phyloP scores from a whole-genome alignment of 2,888 invertebrate genomes.

The Nematopogon swammerdamellus region DNA sequence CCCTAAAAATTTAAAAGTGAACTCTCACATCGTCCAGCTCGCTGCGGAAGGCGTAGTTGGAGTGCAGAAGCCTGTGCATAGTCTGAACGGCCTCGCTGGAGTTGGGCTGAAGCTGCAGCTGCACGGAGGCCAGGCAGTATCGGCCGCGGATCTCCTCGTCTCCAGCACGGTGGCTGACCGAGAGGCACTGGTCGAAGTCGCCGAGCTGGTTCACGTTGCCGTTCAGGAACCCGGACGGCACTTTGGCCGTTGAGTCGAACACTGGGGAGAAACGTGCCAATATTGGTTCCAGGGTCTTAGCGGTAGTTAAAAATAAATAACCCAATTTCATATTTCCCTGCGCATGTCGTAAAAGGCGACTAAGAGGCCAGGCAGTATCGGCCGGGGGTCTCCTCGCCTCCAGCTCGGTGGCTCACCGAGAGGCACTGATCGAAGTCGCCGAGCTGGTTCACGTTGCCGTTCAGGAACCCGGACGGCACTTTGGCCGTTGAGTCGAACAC shows the following conservation, averaged over 20 bases:
- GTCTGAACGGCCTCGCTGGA: conserved; percentile 5
- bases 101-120: conserved; percentile 14
- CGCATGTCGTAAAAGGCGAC: no score
- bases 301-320: no score
- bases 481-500: conserved; percentile 58
- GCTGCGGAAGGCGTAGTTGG: conserved; percentile 20
- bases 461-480: conserved; percentile 50
- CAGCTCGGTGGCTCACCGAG: conserved; percentile 15
- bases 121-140: conserved; percentile 48
- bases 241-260: conserved; percentile 54
- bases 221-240: conserved; percentile 50
- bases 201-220: conserved; percentile 58
- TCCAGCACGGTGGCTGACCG: conserved; percentile 15
- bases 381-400: conserved; percentile 19
- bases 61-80: conserved; percentile 19
- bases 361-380: conserved; percentile 52
- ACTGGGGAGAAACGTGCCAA: conserved; percentile 22
- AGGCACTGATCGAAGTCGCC: conserved; percentile 57
- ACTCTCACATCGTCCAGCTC: conserved; percentile 25
- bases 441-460: conserved; percentile 54
- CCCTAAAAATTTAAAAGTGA: no score
- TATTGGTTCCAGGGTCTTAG: no score
- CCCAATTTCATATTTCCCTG: no score
- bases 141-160: conserved; percentile 24
- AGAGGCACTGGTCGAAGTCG: conserved; percentile 53